Evolutionary conservation across 2,113 vertebrate genomes (phyloP).

Genomic region (Zosterops borbonicus): DNA sequence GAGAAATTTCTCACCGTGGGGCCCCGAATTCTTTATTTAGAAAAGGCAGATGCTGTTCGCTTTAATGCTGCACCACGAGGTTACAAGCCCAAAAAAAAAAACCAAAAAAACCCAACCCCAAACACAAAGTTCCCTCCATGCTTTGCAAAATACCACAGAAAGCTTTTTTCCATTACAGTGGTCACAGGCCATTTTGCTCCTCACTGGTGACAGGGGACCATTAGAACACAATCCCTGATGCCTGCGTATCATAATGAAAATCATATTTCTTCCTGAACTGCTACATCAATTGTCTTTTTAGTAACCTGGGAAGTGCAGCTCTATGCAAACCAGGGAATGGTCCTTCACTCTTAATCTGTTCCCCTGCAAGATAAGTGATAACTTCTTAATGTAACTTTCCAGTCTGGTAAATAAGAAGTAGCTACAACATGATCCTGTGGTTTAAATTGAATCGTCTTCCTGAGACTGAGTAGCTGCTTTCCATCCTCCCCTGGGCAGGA

Average conservation of each 20-base stretch:
- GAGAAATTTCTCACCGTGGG: not conserved
- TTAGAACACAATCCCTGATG: constrained; percentile 51
- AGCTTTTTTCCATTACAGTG: constrained; percentile 48
- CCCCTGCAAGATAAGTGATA: constrained; percentile 66
- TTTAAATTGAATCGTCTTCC: constrained; percentile 57
- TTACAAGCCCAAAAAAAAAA: not conserved
- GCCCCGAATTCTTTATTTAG: not conserved
- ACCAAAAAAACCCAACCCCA: not conserved
- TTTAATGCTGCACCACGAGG: not conserved
- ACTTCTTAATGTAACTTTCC: constrained; percentile 72
- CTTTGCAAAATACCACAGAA: constrained; percentile 28
- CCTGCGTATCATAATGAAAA: constrained; percentile 60
- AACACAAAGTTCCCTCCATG: not conserved
- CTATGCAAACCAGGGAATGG: constrained; percentile 61
- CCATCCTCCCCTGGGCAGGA: constrained; percentile 50
- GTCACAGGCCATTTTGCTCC: constrained; percentile 59
- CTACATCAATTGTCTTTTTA: constrained; percentile 69
- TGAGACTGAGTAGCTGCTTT: constrained; percentile 36
- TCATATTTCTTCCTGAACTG: constrained; percentile 65
- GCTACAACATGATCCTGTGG: constrained; percentile 52
- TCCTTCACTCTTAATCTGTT: constrained; percentile 66
- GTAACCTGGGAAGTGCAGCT: constrained; percentile 59
- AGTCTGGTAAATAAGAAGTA: constrained; percentile 67
- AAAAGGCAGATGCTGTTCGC: not conserved
- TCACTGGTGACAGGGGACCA: constrained; percentile 26